Base-by-base conservation (phyloP, 2,888 invertebrate genomes). In the Mesoligia furuncula region DNA sequence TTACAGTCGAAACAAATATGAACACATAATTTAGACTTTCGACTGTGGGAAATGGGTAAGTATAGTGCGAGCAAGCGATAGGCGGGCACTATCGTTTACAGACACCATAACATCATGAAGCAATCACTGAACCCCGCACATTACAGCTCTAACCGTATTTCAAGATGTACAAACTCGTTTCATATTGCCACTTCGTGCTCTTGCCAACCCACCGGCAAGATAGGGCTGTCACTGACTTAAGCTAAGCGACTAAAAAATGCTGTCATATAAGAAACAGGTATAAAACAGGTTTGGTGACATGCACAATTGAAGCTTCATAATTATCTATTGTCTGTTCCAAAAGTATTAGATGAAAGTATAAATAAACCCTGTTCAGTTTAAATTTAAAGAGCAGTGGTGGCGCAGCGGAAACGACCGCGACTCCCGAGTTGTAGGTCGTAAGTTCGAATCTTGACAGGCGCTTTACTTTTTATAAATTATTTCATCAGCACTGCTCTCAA, bases 1-100 rank as follows among this genome's bases (percentile, higher is more conserved):
- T 84, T 81, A 74, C 36, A 68, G 45, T 45, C 15, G 20, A 62
- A 51, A 45, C 61, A 76, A 81, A 85, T 69, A 73, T 77, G 69
- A 81, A 39, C 31, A 39, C 48, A 73, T 70, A 59, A 85, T 77
- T 81, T 62, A 57, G 48, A 76, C 72, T 85, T 85, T 81, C 81
- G 45, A 83, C 85, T 69, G 81, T 85, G 81, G 69, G 85, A 85
- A 85, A 83, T 81, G 57, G 65, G 51, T 85, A 85, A 83, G 8
- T 81, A 85, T 70, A 83, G 69, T 45, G 42, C 72, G 42, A 45
- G 61, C 61, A 66, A 81, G 69, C 39, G 81, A 70, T 70, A 73
- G 83, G 83, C 72, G 83, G 77, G 24, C 5, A 76, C 77, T 66
- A 77, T 67, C 83, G 72, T 59, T 85, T 85, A 62, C 57, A 66